Evolutionary conservation across 2,888 invertebrate species (phyloP).

Genomic region (Nezara viridula): DNA sequence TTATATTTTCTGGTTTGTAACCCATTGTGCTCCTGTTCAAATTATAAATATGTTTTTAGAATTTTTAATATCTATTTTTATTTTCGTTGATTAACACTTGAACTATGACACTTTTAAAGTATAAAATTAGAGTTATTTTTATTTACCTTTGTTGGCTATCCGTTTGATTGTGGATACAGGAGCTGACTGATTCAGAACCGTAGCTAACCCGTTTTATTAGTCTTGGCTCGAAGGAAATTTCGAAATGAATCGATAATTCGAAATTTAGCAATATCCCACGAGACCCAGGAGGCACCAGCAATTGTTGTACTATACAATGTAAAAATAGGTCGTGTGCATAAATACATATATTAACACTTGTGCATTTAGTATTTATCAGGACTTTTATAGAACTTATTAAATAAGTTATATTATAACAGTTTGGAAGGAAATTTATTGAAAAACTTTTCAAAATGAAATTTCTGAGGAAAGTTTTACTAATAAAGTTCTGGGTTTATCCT

Average conservation of each 20-base stretch:
- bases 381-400: too few relatives aligned
- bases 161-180: neutral
- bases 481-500: too few relatives aligned
- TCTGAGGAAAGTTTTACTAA: too few relatives aligned
- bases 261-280: slow-evolving; percentile 16
- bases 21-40: neutral
- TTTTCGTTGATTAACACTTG: neutral
- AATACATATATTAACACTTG: neutral
- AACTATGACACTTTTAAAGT: neutral
- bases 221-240: neutral
- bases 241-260: neutral
- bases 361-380: too few relatives aligned
- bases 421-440: too few relatives aligned
- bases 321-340: neutral
- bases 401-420: too few relatives aligned
- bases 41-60: neutral
- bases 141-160: neutral
- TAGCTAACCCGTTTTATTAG: slow-evolving; percentile 9
- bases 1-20: neutral
- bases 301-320: neutral
- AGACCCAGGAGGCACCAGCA: too few relatives aligned
- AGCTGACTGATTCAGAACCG: slow-evolving; percentile 1
- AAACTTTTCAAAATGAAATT: too few relatives aligned
- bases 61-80: too few relatives aligned
- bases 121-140: neutral